Evolutionary conservation across 1,140 invertebrate genomes (phyloP), one percentile per base, ranked within the genome.

Genomic region (Eueides isabella): DNA sequence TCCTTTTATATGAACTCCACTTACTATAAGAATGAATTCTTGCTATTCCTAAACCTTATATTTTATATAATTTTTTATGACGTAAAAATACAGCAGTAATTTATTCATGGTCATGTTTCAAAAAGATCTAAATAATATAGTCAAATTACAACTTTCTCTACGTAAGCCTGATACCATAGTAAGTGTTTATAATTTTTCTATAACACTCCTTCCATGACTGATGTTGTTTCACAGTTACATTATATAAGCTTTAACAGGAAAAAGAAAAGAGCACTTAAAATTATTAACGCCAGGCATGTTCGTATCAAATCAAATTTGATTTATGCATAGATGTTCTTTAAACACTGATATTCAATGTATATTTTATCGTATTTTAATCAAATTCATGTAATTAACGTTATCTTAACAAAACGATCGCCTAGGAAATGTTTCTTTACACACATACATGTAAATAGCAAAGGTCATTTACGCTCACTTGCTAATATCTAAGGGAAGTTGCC

Each of bases 401-500:
- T 61, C 48, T 68, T 33, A 19, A 67, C 48, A 61, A 68, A 55
- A 55, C 44, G 44, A 68, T 48, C 44, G 67, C 23, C 44, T 74
- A 61, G 48, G 61, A 61, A 28, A 68, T 44, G 75, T 81, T 81
- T 81, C 76, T 74, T 80, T 71, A 82, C 61, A 71, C 31, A 3
- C n/a, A 26, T 11, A 26, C 48, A 23, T 26, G 23, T n/a, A 55
- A 23, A 26, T 26, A 55, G 35, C 28, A 62, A 28, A 78, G 74
- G 76, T 61, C 75, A 48, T 35, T 68, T 67, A 26, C 71, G 67
- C 35, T 41, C 61, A 70, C 72, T 38, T 16, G 66, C 64, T 68
- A 77, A 75, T 82, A 80, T 81, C 79, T 79, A 77, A 72, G 79
- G 81, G 81, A 81, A 79, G 77, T 83, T 83, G 77, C 79, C 72